Percentiles rank a stretch among this genome's conserved stretches.
phyloP scores from a whole-genome alignment of 2,113 vertebrate species.

The Nothoprocta pentlandii region DNA sequence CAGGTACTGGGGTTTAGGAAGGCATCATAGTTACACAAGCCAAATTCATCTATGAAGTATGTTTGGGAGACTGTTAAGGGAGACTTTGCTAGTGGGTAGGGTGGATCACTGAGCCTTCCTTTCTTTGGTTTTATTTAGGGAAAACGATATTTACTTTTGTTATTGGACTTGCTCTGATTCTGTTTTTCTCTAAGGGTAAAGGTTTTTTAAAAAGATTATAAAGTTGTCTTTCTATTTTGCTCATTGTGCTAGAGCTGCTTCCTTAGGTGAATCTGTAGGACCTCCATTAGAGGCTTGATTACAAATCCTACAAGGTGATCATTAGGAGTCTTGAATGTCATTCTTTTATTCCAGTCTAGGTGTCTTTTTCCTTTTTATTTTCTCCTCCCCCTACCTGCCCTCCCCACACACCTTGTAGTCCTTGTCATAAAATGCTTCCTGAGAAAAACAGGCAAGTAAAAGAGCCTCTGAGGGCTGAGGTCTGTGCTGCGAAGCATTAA shows the following conservation, averaged over 20 bases:
- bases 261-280: background rate
- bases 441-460: background rate
- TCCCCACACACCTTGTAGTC: background rate
- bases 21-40: background rate
- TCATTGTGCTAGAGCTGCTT: background rate
- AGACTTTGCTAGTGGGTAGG: background rate
- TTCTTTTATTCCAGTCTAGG: background rate
- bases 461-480: background rate
- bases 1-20: fast-evolving
- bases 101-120: background rate
- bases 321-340: background rate
- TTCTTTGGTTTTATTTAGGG: fast-evolving
- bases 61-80: background rate
- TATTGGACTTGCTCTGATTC: background rate
- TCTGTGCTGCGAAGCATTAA: constrained; percentile 4
- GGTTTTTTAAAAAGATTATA: background rate
- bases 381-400: too few species aligned
- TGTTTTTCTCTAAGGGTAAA: background rate
- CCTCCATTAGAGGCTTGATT: background rate
- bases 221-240: background rate
- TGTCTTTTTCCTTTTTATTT: background rate
- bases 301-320: background rate
- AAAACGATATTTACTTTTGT: background rate
- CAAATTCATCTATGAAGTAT: background rate
- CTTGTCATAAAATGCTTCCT: background rate